A percentile compares a stretch with the other conserved stretches of the same genome.
These are phyloP conservation scores for Pseudocheirus occidentalis DNA, from an alignment of 2,797 vertebrate species.

Conservation along the genomic window DNA sequence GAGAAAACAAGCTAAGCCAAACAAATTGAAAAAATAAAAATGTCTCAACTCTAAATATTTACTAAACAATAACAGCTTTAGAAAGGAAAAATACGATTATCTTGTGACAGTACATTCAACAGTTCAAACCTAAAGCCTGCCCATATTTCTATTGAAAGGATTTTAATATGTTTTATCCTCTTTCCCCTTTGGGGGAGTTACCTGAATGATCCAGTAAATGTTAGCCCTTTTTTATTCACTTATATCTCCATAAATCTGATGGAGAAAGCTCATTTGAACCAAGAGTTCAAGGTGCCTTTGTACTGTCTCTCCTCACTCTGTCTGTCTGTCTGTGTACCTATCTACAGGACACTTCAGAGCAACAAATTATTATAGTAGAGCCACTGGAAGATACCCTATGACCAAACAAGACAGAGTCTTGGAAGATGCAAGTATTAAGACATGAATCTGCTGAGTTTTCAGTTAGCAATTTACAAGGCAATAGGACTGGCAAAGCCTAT, in stretches of 20 bases:
- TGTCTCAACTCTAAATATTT: neutral
- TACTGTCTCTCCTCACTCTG: neutral
- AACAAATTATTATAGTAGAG: neutral
- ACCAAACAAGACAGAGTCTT: neutral
- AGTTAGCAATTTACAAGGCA: neutral
- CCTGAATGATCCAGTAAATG: neutral
- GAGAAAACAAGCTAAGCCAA: neutral
- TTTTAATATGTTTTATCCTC: neutral
- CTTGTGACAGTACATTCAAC: neutral
- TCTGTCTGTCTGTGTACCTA: neutral
- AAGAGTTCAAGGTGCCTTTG: neutral
- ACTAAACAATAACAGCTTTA: neutral
- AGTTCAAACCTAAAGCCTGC: neutral
- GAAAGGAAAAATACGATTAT: neutral
- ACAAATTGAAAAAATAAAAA: neutral
- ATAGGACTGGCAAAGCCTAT: neutral
- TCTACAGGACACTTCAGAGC: neutral
- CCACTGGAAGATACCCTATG: neutral
- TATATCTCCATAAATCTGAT: neutral
- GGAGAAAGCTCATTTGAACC: neutral
- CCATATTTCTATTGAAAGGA: neutral
- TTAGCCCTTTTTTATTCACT: neutral
- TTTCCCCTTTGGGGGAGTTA: neutral
- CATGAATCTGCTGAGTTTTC: neutral
- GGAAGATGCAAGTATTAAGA: neutral